Evolutionary conservation across 2,113 vertebrate species (phyloP).

Genomic region (Triplophysa tibetana): DNA sequence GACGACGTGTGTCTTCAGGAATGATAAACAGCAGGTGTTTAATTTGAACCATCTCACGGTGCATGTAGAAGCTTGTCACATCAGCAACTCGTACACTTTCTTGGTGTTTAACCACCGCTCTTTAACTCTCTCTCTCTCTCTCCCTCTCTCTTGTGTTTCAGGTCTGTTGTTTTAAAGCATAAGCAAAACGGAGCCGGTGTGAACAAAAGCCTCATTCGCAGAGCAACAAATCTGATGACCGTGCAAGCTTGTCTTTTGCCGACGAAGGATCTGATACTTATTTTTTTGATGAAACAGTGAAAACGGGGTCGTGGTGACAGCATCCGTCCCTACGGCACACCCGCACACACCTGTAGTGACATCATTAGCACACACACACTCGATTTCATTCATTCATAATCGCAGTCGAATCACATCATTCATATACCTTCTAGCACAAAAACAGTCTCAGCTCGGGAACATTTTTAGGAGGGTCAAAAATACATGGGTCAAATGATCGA

Average conservation of each 20-base stretch:
- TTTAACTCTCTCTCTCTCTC: neutral
- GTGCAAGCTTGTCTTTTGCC: constrained; percentile 71
- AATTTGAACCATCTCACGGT: constrained; percentile 25
- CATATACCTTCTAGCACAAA: neutral
- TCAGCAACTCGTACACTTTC: constrained; percentile 8
- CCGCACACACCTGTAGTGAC: neutral
- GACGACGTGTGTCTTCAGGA: neutral
- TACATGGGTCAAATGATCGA: too few relatives aligned
- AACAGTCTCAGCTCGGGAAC: too few relatives aligned
- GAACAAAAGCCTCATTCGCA: constrained; percentile 66
- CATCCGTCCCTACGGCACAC: constrained; percentile 54
- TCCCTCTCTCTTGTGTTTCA: constrained; percentile 8
- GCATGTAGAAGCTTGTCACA: constrained; percentile 19
- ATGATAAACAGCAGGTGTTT: constrained; percentile 18
- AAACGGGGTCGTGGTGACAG: constrained; percentile 61
- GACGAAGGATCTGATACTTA: constrained; percentile 68
- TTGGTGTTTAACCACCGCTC: constrained; percentile 19
- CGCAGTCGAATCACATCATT: neutral
- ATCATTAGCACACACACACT: neutral
- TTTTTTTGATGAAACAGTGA: constrained; percentile 72
- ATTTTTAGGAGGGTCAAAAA: too few relatives aligned
- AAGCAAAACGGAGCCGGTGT: constrained; percentile 73
- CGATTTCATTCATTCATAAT: neutral
- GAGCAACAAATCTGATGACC: constrained; percentile 75
- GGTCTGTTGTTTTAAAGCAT: constrained; percentile 60